phyloP scores from a whole-genome alignment of 2,113 vertebrate species.

The Nansenia antarctica region DNA sequence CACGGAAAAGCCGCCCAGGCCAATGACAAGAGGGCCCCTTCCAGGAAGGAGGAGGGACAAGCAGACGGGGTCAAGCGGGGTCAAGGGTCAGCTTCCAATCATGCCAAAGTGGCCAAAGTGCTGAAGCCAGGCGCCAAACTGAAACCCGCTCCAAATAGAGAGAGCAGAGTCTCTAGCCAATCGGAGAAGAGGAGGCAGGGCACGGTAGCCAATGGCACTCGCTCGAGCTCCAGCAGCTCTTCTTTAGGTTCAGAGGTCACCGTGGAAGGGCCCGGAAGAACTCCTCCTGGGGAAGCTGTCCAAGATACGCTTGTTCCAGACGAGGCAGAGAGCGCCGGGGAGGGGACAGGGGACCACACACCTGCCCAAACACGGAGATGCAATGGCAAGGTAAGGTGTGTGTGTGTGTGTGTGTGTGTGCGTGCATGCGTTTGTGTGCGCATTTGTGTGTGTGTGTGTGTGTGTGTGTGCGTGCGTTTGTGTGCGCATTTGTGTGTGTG shows the following conservation, averaged over 20 bases:
- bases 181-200: constrained; percentile 14
- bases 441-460: too few relatives aligned
- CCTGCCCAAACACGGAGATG: constrained; percentile 2
- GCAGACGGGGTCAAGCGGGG: constrained; percentile 16
- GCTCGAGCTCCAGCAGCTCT: constrained; percentile 24
- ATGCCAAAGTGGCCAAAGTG: constrained; percentile 35
- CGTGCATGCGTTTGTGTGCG: too few relatives aligned
- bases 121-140: constrained; percentile 28
- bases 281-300: constrained; percentile 11
- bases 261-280: constrained; percentile 3
- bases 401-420: background rate
- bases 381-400: constrained; percentile 25
- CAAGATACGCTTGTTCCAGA: background rate
- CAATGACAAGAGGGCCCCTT: constrained; percentile 28
- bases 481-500: too few relatives aligned
- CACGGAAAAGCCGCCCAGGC: constrained; percentile 28
- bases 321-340: background rate
- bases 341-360: background rate
- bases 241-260: constrained; percentile 30
- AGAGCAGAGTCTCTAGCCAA: background rate
- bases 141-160: constrained; percentile 18
- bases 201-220: background rate
- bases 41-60: constrained; percentile 34
- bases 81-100: constrained; percentile 36
- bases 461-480: too few relatives aligned